These are phyloP conservation scores for Aleiodes sp. DNA, from an alignment of 1,140 invertebrate species.

Conservation along the genomic window DNA sequence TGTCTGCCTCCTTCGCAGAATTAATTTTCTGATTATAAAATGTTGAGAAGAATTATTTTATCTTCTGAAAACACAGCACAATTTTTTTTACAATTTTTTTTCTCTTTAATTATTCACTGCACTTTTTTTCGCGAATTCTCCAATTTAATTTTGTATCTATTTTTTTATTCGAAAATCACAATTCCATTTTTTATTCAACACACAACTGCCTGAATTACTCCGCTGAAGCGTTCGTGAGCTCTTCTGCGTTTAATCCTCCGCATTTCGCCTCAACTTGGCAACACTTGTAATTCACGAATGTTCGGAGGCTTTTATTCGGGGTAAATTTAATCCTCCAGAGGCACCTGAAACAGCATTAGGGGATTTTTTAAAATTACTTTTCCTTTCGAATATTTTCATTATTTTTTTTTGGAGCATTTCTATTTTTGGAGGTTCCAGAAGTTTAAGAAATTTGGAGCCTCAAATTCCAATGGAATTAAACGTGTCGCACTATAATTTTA, in stretches of 20 bases:
- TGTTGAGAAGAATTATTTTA: not conserved
- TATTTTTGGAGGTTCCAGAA: no score
- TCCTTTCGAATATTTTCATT: no score
- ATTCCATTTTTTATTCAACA: slow-evolving; percentile 28
- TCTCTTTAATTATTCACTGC: not conserved
- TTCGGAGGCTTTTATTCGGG: not conserved
- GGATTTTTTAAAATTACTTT: not conserved
- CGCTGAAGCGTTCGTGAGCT: slow-evolving; percentile 24
- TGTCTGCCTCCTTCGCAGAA: not conserved
- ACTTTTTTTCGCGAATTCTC: not conserved
- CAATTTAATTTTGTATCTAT: not conserved
- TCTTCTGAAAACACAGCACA: no score
- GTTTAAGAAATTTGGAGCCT: no score
- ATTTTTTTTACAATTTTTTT: no score
- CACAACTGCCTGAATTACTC: slow-evolving; percentile 20
- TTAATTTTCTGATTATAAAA: not conserved
- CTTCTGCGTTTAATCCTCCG: slow-evolving; percentile 32
- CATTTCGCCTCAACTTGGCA: slow-evolving; percentile 27
- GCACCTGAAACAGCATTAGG: slow-evolving; percentile 11
- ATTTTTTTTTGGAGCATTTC: no score
- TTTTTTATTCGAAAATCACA: not conserved
- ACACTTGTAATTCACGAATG: slow-evolving; percentile 13
- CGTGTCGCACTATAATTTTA: no score
- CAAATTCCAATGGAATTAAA: no score
- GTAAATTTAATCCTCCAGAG: not conserved